Percentiles rank a stretch among this genome's conserved stretches.
phyloP scores from a whole-genome alignment of 92 coral and sea anemone genomes.

The Epizoanthus ramosus region DNA sequence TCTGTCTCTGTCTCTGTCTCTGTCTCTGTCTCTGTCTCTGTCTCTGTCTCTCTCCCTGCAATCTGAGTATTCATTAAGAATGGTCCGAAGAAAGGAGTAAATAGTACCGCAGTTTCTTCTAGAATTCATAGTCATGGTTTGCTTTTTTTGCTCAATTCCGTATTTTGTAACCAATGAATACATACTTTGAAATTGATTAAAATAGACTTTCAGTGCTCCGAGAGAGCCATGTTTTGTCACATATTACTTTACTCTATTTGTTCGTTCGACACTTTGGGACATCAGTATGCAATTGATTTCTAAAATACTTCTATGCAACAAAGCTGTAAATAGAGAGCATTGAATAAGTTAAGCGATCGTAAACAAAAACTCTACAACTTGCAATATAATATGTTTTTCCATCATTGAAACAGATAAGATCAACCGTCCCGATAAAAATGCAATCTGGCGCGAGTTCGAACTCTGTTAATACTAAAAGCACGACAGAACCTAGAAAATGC shows the following conservation, averaged over 20 bases:
- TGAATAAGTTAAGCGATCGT: constrained; percentile 26
- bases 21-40: too few species aligned
- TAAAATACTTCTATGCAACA: background rate
- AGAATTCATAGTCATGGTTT: too few species aligned
- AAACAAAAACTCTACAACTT: constrained; percentile 39
- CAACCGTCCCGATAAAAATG: background rate
- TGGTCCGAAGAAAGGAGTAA: too few species aligned
- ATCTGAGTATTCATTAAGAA: too few species aligned
- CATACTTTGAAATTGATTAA: background rate
- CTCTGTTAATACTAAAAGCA: constrained; percentile 10
- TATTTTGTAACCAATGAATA: too few species aligned
- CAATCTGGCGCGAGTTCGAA: constrained; percentile 33
- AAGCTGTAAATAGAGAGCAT: constrained; percentile 31
- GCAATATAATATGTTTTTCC: constrained; percentile 35
- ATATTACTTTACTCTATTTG: background rate
- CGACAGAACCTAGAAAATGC: constrained; percentile 4
- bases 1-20: too few species aligned
- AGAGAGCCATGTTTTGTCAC: constrained; percentile 11
- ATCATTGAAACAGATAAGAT: constrained; percentile 35
- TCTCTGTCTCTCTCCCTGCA: too few species aligned
- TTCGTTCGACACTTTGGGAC: background rate
- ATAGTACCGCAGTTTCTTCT: too few species aligned
- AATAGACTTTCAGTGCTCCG: constrained; percentile 1
- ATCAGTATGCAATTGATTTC: background rate
- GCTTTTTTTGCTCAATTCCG: too few species aligned